Conservation (phyloP, 2,113 vertebrate genomes). For the Todiramphus saurophagus region DNA sequence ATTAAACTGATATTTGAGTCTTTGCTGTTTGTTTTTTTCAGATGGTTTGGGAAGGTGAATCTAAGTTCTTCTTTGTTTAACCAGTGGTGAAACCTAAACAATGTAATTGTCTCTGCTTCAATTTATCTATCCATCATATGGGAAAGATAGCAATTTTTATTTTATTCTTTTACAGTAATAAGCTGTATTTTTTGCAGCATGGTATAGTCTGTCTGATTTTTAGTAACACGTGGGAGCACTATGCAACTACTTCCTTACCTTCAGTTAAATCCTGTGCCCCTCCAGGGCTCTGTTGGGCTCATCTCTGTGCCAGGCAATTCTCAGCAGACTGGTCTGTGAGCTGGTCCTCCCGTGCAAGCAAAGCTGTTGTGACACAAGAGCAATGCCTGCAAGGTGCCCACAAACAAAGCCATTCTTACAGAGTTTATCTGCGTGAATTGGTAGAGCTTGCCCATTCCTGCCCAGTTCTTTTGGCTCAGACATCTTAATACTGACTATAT, state of each 20-base stretch:
- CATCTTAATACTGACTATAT: constrained; percentile 57
- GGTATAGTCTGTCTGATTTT: not conserved
- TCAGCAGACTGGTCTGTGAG: not conserved
- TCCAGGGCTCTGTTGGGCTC: constrained; percentile 5
- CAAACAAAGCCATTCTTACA: constrained; percentile 24
- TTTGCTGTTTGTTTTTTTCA: not conserved
- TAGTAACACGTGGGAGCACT: not conserved
- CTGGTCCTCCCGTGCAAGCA: constrained; percentile 37
- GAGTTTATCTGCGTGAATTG: constrained; percentile 44
- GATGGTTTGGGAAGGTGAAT: not conserved
- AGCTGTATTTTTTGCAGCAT: not conserved
- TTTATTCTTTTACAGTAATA: not conserved
- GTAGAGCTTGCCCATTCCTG: constrained; percentile 48
- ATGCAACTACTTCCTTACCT: not conserved
- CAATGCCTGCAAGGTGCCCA: constrained; percentile 34
- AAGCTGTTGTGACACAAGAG: constrained; percentile 44
- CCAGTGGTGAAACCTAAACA: not conserved
- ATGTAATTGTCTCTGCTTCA: not conserved
- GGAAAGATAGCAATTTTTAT: not conserved
- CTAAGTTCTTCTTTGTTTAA: not conserved
- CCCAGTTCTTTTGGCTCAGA: constrained; percentile 58
- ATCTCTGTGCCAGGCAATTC: not conserved
- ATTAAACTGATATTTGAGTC: not conserved
- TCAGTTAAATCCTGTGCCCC: not conserved
- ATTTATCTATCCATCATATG: not conserved